Conservation (phyloP, 2,888 invertebrate genomes). For the Eupithecia dodoneata region DNA sequence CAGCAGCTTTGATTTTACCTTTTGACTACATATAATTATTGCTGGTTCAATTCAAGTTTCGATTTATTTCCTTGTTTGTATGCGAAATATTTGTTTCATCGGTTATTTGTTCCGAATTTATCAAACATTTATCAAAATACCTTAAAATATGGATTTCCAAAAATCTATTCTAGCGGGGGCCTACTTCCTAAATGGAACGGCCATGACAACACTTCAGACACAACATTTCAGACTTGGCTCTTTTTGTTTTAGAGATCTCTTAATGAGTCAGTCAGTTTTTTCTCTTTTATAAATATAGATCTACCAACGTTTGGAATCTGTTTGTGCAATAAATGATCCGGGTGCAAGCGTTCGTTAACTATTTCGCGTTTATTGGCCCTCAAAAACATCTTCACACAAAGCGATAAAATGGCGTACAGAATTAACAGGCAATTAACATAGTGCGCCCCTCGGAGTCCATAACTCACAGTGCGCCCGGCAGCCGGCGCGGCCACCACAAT, state of each 20-base stretch:
- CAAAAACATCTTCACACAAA: slow-evolving; percentile 21
- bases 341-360: background rate
- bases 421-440: slow-evolving; percentile 49
- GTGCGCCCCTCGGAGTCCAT: slow-evolving; percentile 45
- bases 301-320: background rate
- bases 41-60: background rate
- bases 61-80: background rate
- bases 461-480: slow-evolving; percentile 50
- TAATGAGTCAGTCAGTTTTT: too few species aligned
- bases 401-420: slow-evolving; percentile 37
- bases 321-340: background rate
- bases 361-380: background rate
- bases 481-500: slow-evolving; percentile 52
- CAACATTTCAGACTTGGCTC: too few species aligned
- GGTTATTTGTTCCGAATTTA: background rate
- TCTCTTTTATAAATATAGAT: too few species aligned
- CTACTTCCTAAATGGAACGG: too few species aligned
- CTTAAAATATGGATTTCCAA: too few species aligned
- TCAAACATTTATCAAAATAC: too few species aligned
- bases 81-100: background rate
- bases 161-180: too few species aligned
- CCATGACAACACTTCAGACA: too few species aligned
- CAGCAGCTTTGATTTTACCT: slow-evolving; percentile 19
- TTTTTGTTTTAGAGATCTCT: too few species aligned
- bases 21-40: background rate